Percentiles rank a stretch among this genome's conserved stretches.
Evolutionary conservation across 2,113 vertebrate genomes (phyloP).

Genomic region (Tiliqua scincoides): DNA sequence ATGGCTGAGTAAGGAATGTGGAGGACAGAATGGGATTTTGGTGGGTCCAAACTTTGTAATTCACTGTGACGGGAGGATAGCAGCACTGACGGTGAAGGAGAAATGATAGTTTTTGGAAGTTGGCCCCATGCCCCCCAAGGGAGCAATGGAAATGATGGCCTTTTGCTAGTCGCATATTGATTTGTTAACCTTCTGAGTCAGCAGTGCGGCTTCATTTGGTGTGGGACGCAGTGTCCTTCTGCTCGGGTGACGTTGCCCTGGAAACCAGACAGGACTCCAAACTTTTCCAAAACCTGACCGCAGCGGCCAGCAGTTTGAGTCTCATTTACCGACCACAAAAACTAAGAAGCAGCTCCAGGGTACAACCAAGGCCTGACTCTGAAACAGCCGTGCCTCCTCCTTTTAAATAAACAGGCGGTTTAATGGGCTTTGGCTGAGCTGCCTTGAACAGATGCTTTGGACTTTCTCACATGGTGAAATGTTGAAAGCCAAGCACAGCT

Average conservation of each 20-base stretch:
- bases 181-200: slow-evolving; percentile 52
- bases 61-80: not conserved
- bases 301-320: not conserved
- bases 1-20: too few relatives aligned
- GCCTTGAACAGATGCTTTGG: not conserved
- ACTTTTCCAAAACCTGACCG: slow-evolving; percentile 33
- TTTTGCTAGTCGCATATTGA: slow-evolving; percentile 47
- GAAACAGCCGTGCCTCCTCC: not conserved
- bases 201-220: not conserved
- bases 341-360: not conserved
- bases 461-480: not conserved
- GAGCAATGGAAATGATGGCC: slow-evolving; percentile 13
- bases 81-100: too few relatives aligned
- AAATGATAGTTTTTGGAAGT: not conserved
- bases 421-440: not conserved
- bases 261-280: slow-evolving; percentile 25
- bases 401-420: not conserved
- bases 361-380: not conserved
- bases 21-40: too few relatives aligned
- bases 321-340: slow-evolving; percentile 4
- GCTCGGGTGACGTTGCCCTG: slow-evolving; percentile 9
- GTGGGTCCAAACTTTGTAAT: too few relatives aligned
- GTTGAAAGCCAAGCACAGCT: not conserved
- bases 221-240: slow-evolving; percentile 40
- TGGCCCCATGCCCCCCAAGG: slow-evolving; percentile 33